Conservation (phyloP, 1,140 invertebrate species). For the Andrena cerasifolii region DNA sequence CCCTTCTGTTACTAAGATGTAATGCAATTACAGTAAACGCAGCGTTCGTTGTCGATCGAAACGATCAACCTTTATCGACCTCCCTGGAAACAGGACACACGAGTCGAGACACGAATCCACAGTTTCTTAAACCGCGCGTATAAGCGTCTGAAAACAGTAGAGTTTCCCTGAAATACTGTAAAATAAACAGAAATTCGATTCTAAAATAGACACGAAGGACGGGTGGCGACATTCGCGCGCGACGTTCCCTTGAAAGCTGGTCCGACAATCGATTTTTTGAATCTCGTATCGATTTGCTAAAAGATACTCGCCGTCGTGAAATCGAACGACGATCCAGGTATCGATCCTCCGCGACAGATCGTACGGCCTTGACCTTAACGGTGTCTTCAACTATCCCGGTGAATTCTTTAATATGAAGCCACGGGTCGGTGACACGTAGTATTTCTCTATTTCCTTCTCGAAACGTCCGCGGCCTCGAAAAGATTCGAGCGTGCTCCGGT, state of each 20-base stretch:
- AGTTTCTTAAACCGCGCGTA: too few relatives aligned
- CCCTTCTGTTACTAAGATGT: not conserved
- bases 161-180: not conserved
- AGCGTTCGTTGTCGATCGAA: not conserved
- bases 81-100: not conserved
- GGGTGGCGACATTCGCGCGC: not conserved
- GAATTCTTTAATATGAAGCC: not conserved
- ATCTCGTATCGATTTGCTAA: not conserved
- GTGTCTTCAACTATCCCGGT: not conserved
- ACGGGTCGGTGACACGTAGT: slow-evolving; percentile 11
- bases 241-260: not conserved
- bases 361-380: slow-evolving; percentile 11
- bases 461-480: not conserved
- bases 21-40: slow-evolving; percentile 4
- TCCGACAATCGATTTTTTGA: not conserved
- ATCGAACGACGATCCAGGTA: not conserved
- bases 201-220: not conserved
- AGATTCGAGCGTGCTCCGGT: not conserved
- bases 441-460: not conserved
- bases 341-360: not conserved
- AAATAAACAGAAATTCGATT: too few relatives aligned
- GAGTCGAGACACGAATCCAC: not conserved
- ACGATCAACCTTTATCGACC: not conserved
- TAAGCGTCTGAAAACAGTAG: too few relatives aligned
- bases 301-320: not conserved